These are phyloP conservation scores for Lithobates pipiens DNA, from an alignment of 2,797 vertebrate genomes.

Conservation along the genomic window DNA sequence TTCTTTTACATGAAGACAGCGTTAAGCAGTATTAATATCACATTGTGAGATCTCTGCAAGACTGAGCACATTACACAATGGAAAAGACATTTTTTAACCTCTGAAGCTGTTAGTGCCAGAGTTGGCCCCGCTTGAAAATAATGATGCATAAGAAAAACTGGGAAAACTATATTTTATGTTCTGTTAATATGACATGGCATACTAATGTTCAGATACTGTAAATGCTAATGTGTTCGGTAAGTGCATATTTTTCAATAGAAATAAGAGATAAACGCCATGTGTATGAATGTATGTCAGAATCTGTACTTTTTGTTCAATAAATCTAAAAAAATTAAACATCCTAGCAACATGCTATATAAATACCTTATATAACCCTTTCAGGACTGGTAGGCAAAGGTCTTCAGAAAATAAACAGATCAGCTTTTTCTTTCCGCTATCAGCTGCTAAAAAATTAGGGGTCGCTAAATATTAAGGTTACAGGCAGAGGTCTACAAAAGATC, in stretches of 20 bases:
- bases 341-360: too few species aligned
- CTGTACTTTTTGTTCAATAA: too few species aligned
- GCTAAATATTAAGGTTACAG: too few species aligned
- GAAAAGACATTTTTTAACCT: slow-evolving; percentile 11
- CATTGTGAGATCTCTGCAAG: slow-evolving; percentile 29
- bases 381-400: too few species aligned
- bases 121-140: background rate
- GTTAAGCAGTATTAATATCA: slow-evolving; percentile 45
- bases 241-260: background rate
- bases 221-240: background rate
- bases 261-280: background rate
- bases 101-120: slow-evolving; percentile 16
- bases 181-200: slow-evolving; percentile 1
- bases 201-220: background rate
- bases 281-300: too few species aligned
- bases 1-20: slow-evolving; percentile 48
- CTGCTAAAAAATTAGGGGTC: too few species aligned
- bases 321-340: too few species aligned
- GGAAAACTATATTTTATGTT: slow-evolving; percentile 2
- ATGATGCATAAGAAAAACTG: background rate
- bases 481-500: too few species aligned
- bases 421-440: too few species aligned
- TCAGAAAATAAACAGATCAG: too few species aligned
- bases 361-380: too few species aligned
- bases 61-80: background rate